These are phyloP conservation scores for Muraenolepis orangiensis DNA, from an alignment of 2,797 vertebrate species.

Conservation along the genomic window DNA sequence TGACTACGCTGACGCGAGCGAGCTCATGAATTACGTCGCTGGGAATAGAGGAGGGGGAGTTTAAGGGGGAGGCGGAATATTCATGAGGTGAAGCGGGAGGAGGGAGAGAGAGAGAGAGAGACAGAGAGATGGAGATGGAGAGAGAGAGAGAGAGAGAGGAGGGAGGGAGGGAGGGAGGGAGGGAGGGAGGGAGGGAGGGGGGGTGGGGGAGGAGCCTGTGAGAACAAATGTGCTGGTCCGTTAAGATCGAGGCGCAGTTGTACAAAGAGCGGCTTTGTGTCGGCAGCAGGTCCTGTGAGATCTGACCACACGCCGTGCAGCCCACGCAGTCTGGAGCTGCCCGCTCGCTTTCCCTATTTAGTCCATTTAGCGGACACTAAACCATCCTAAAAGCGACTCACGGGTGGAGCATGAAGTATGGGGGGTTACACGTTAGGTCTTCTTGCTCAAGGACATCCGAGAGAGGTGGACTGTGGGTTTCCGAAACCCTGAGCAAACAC, in stretches of 20 bases:
- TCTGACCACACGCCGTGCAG: slow-evolving; percentile 57
- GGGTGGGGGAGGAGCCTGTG: slow-evolving; percentile 67
- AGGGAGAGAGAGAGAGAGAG: slow-evolving; percentile 53
- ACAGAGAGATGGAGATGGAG: slow-evolving; percentile 43
- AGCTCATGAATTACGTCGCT: slow-evolving; percentile 93
- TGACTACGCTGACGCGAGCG: slow-evolving; percentile 84
- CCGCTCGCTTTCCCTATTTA: background rate
- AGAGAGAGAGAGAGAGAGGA: slow-evolving; percentile 45
- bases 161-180: slow-evolving; percentile 71
- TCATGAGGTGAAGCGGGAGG: slow-evolving; percentile 46
- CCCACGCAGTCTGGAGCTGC: slow-evolving; percentile 1
- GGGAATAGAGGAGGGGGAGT: slow-evolving; percentile 49
- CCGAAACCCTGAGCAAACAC: too few relatives aligned
- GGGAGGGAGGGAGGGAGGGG: slow-evolving; percentile 15
- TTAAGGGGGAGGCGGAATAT: slow-evolving; percentile 3
- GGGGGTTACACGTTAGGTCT: background rate
- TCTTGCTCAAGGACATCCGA: background rate
- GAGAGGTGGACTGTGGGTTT: too few relatives aligned
- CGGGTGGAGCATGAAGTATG: background rate
- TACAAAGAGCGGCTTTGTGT: slow-evolving; percentile 85
- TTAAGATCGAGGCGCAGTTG: slow-evolving; percentile 78
- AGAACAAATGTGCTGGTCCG: slow-evolving; percentile 79
- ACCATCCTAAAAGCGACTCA: background rate
- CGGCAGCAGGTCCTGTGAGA: slow-evolving; percentile 53
- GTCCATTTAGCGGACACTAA: background rate